Evolutionary conservation across 2,113 vertebrate genomes (phyloP).

Genomic region (Patagioenas fasciata): DNA sequence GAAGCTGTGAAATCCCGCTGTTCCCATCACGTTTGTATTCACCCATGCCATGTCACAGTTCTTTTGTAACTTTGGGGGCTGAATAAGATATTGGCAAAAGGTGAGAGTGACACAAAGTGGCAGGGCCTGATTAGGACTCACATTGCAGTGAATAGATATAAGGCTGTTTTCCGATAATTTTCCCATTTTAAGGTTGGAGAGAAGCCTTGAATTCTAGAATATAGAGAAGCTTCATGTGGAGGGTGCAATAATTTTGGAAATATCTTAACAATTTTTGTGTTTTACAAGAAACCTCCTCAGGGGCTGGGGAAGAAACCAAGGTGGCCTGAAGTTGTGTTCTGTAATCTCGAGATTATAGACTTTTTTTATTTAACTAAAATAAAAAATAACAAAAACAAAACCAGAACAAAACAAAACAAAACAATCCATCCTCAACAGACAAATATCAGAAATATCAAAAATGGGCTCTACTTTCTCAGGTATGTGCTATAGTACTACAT

Average conservation of each 20-base stretch:
- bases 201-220: neutral
- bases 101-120: neutral
- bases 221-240: rapidly evolving
- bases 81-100: neutral
- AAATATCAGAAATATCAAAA: neutral
- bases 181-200: neutral
- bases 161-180: neutral
- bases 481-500: neutral
- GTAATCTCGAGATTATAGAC: rapidly evolving
- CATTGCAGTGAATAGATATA: neutral
- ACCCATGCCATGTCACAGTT: neutral
- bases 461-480: neutral
- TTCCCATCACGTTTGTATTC: neutral
- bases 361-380: neutral
- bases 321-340: neutral
- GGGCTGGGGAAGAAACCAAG: neutral
- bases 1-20: neutral
- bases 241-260: neutral
- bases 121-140: neutral
- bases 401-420: neutral
- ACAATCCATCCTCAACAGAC: neutral
- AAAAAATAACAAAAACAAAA: neutral
- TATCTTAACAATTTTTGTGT: neutral
- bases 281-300: neutral
- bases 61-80: neutral